Evolutionary conservation across 1,140 invertebrate genomes (phyloP).

Genomic region (Piezodorus guildinii): DNA sequence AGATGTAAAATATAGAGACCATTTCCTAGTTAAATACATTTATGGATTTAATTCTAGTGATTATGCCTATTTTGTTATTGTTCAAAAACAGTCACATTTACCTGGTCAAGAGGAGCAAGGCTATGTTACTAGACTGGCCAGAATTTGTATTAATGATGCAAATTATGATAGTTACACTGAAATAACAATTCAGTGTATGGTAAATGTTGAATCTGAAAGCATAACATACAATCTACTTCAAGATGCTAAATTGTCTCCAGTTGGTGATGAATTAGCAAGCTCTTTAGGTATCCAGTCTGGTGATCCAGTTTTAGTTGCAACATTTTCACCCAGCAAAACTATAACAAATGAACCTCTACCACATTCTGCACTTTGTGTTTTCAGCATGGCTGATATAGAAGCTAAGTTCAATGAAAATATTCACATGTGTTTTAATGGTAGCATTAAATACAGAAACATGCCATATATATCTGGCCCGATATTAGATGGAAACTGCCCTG

Average conservation of each 20-base stretch:
- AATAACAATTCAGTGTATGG: constrained; percentile 76
- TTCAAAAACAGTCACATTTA: constrained; percentile 83
- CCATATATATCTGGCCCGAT: constrained; percentile 86
- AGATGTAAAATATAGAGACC: constrained; percentile 87
- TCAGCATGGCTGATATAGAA: constrained; percentile 77
- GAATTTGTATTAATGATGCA: constrained; percentile 85
- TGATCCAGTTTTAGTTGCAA: constrained; percentile 65
- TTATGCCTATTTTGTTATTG: constrained; percentile 89
- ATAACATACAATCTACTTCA: constrained; percentile 79
- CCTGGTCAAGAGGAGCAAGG: constrained; percentile 77
- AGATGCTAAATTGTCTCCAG: constrained; percentile 73
- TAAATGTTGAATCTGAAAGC: constrained; percentile 38
- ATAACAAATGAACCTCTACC: constrained; percentile 63
- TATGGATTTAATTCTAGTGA: constrained; percentile 91
- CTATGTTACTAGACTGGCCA: constrained; percentile 76
- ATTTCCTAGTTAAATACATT: constrained; percentile 87
- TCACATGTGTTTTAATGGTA: constrained; percentile 90
- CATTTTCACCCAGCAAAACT: constrained; percentile 73
- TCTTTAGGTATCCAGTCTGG: constrained; percentile 64
- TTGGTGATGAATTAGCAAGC: constrained; percentile 66
- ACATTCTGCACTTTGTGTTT: constrained; percentile 75
- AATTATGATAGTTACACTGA: constrained; percentile 94
- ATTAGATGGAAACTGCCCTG: constrained; percentile 77
- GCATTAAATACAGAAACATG: constrained; percentile 79
- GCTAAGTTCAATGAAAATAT: constrained; percentile 91